Base-by-base conservation (phyloP, 2,888 invertebrate species). In the Drosophila buzzatii region DNA sequence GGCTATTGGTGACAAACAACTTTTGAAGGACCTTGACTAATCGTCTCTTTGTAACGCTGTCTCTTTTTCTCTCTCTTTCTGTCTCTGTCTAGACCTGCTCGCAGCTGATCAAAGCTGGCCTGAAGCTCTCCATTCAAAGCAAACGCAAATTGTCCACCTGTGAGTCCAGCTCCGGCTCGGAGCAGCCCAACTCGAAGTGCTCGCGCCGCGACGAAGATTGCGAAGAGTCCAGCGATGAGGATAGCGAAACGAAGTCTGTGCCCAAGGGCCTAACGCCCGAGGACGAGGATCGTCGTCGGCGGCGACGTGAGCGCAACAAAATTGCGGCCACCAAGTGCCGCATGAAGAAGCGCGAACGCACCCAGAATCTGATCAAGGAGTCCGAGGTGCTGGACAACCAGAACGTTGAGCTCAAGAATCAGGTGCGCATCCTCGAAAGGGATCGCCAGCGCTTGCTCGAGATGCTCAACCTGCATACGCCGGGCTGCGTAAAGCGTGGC, bases 281-380 rank as follows among this genome's bases (percentile, higher is more conserved):
- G 94, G 98, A 98, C 91, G 98, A 98, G 93, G 98, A 98, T 91
- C 95, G 98, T 41, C 95, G 98, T 66, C 94, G 97, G 70, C 95
- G 97, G 66, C 94, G 98, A 90, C 95, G 98, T 88, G 98, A 98
- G 93, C 94, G 98, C 83, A 98, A 98, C 93, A 98, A 98, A 94
- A 97, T 98, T 78, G 98, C 98, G 59, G 98, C 98, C 69, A 98
- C 98, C 14, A 98, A 98, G 93, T 98, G 98, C 92, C 95, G 98
- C 80, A 95, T 98, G 94, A 98, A 98, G 95, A 98, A 98, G 93
- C 96, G 98, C 44, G 97, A 98, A 92, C 95, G 97, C 79, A 98
- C 97, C 2, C 96, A 96, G 84, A 97, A 97, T 91, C 94, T 98
- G 81, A 96, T 97, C 82, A 96, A 96, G 75, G 98, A 98, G 94